A percentile compares a stretch with the other conserved stretches of the same genome.
phyloP scores from a whole-genome alignment of 1,140 invertebrate species.

The Drosophila truncata region DNA sequence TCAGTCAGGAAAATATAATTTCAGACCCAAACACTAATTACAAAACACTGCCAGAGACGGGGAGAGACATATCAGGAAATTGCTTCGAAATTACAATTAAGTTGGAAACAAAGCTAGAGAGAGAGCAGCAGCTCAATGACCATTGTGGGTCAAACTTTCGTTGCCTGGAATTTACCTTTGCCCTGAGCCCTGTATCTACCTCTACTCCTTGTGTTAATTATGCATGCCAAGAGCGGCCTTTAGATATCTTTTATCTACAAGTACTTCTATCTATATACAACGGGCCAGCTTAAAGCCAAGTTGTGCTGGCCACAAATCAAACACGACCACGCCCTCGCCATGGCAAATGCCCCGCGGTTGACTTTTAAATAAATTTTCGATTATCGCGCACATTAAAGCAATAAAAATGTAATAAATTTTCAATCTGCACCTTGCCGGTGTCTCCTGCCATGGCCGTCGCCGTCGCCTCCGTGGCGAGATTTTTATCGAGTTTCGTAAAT shows the following conservation, averaged over 20 bases:
- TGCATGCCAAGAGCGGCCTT: conserved; percentile 57
- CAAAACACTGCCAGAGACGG: conserved; percentile 20
- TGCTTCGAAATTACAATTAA: conserved; percentile 50
- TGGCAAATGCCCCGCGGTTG: conserved; percentile 21
- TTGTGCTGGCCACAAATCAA: conserved; percentile 69
- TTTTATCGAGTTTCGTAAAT: conserved; percentile 80
- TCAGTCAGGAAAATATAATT: conserved; percentile 8
- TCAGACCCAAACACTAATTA: conserved; percentile 16
- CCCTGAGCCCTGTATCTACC: neutral
- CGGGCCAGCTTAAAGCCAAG: conserved; percentile 14
- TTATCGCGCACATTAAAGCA: conserved; percentile 81
- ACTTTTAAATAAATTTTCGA: conserved; percentile 83
- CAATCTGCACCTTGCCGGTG: conserved; percentile 65
- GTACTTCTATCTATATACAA: conserved; percentile 2
- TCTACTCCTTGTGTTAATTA: conserved; percentile 41
- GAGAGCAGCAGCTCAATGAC: conserved; percentile 32
- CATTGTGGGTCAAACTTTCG: conserved; percentile 27
- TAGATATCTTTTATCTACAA: conserved; percentile 40
- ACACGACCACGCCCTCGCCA: conserved; percentile 25
- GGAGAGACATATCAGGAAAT: conserved; percentile 22
- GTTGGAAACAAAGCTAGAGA: conserved; percentile 13
- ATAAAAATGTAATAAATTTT: conserved; percentile 85
- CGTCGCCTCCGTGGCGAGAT: conserved; percentile 37
- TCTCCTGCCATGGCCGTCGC: neutral
- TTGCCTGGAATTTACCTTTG: neutral